Evolutionary conservation across 2,113 vertebrate genomes (phyloP).

Genomic region (Lophochroa leadbeateri): DNA sequence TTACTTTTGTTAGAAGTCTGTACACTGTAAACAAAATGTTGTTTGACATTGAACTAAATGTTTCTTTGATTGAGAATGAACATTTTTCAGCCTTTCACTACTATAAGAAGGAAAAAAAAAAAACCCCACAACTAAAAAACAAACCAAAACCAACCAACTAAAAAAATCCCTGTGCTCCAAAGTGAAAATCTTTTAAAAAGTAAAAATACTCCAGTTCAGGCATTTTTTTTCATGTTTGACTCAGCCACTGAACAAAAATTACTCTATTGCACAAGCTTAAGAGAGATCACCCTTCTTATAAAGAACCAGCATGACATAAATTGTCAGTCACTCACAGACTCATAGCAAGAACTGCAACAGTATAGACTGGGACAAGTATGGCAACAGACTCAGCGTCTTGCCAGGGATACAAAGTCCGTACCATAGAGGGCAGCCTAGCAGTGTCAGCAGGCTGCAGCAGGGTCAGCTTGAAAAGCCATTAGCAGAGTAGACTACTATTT

Average conservation of each 20-base stretch:
- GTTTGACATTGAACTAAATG: background rate
- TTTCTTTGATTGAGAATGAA: background rate
- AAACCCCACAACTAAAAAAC: background rate
- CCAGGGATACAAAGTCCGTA: background rate
- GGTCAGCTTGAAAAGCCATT: background rate
- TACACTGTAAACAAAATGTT: background rate
- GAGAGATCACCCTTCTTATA: background rate
- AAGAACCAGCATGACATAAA: background rate
- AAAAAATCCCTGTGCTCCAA: background rate
- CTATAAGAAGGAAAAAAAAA: background rate
- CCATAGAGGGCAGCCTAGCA: background rate
- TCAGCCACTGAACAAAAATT: background rate
- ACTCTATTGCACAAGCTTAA: background rate
- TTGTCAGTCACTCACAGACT: background rate
- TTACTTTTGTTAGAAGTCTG: background rate
- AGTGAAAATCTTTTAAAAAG: background rate
- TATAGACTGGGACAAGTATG: background rate
- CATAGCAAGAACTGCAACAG: background rate
- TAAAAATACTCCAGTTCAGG: background rate
- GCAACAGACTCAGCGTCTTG: background rate
- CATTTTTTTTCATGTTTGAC: background rate
- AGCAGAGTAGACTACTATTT: no score
- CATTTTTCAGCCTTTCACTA: background rate
- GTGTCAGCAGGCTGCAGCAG: background rate
- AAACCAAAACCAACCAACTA: no score